phyloP scores from a whole-genome alignment of 2,888 invertebrate species.

The Onthophagus sagittarius region DNA sequence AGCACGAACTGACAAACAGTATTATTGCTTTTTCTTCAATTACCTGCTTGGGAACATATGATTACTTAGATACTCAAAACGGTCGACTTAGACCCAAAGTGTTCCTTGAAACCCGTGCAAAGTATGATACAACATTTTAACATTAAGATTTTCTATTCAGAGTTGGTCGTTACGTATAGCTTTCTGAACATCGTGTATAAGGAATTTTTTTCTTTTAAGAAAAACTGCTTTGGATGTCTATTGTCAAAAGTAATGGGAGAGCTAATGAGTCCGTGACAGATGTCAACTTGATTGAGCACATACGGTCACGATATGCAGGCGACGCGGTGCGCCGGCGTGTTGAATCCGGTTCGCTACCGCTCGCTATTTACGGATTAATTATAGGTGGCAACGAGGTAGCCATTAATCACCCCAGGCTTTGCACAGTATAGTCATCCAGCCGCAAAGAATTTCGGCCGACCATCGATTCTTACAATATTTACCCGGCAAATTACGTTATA shows the following conservation, averaged over 20 bases:
- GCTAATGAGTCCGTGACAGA: conserved; percentile 3
- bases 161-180: no score
- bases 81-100: no score
- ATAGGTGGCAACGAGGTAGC: conserved; percentile 9
- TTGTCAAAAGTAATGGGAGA: background rate
- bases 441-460: background rate
- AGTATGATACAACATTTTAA: no score
- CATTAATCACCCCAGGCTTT: conserved; percentile 5
- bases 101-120: no score
- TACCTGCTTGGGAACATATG: no score
- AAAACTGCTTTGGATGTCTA: background rate
- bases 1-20: no score
- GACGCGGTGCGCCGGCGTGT: background rate
- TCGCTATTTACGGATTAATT: conserved; percentile 10
- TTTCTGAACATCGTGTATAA: no score
- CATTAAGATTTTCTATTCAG: no score
- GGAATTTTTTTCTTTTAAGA: no score
- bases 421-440: background rate
- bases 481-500: background rate
- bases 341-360: conserved; percentile 1
- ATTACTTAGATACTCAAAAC: no score
- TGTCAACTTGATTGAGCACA: conserved; percentile 7
- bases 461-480: background rate
- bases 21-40: no score
- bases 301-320: conserved; percentile 4